A percentile compares a stretch with the other conserved stretches of the same genome.
These are phyloP conservation scores for Pseudochirops cupreus DNA, from an alignment of 2,797 vertebrate species.

Conservation along the genomic window DNA sequence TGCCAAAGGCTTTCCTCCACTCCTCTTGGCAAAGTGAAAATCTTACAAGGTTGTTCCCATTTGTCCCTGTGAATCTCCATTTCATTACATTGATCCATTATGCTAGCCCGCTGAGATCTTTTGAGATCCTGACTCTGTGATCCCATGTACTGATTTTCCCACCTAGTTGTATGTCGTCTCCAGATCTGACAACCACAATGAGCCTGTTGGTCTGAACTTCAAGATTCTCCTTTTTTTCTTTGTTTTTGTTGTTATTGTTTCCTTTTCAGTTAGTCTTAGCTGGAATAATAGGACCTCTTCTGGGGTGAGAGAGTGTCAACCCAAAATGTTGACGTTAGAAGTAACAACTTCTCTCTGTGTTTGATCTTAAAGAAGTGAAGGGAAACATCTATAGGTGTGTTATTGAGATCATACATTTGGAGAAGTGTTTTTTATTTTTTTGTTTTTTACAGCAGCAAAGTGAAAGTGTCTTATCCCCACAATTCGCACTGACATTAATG, in stretches of 20 bases:
- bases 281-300: constrained; percentile 44
- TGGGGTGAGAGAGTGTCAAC: constrained; percentile 23
- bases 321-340: constrained; percentile 53
- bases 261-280: constrained; percentile 22
- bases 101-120: too few species aligned
- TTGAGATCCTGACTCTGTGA: too few species aligned
- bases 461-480: constrained; percentile 16
- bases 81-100: not conserved
- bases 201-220: constrained; percentile 32
- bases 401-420: constrained; percentile 22
- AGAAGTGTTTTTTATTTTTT: not conserved
- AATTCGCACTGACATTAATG: constrained; percentile 55
- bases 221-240: constrained; percentile 36
- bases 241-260: constrained; percentile 31
- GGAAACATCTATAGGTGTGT: not conserved
- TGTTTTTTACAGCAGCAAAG: constrained; percentile 24
- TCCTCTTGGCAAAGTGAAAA: not conserved
- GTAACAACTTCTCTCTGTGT: constrained; percentile 46
- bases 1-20: not conserved
- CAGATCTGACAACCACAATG: not conserved
- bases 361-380: constrained; percentile 40
- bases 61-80: constrained; percentile 29
- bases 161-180: not conserved
- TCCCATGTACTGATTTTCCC: not conserved
- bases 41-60: constrained; percentile 11